Conservation (phyloP, 2,888 invertebrate genomes). For the Tortrix viridana region DNA sequence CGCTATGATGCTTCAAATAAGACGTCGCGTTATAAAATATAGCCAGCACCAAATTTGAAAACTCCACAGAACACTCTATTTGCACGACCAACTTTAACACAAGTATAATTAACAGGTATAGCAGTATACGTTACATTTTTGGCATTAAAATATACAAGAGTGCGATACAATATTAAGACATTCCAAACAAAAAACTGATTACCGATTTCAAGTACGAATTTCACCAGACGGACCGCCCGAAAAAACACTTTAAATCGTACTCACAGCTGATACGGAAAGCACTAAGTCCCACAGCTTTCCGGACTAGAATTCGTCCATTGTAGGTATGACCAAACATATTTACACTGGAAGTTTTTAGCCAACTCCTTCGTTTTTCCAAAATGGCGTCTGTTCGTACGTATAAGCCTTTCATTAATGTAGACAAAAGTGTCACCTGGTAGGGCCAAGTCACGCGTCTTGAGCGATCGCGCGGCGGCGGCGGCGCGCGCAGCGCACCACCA, state of each 20-base stretch:
- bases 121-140: too few species aligned
- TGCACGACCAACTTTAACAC: too few species aligned
- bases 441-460: conserved; percentile 6
- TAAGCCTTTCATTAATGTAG: conserved; percentile 27
- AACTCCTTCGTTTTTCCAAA: conserved; percentile 20
- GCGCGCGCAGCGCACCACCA: conserved; percentile 17
- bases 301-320: conserved; percentile 32
- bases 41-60: conserved; percentile 39
- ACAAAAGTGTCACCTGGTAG: conserved; percentile 9
- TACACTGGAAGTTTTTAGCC: conserved; percentile 16
- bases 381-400: conserved; percentile 8
- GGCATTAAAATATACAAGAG: too few species aligned
- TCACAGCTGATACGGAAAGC: conserved; percentile 19
- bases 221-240: too few species aligned
- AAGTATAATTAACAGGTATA: too few species aligned
- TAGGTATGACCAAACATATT: conserved; percentile 29
- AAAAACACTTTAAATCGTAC: conserved; percentile 14
- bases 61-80: too few species aligned
- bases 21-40: conserved; percentile 7
- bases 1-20: background rate
- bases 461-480: conserved; percentile 1
- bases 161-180: too few species aligned
- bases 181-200: too few species aligned
- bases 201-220: too few species aligned
- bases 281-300: conserved; percentile 21